phyloP scores from a whole-genome alignment of 2,113 vertebrate genomes.

The Silurus glanis region DNA sequence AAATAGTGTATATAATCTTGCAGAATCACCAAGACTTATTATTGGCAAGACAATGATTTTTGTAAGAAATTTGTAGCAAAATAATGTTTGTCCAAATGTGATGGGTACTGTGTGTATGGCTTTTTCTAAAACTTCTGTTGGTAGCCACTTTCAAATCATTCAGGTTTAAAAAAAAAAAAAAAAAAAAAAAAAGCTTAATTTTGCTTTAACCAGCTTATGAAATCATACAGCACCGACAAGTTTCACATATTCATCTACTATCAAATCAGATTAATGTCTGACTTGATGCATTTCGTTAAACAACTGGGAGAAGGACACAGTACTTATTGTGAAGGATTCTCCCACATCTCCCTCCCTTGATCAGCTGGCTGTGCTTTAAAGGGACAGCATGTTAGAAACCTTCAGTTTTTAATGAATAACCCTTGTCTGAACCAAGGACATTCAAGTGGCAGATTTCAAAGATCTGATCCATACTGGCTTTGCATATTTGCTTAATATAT shows the following conservation, averaged over 20 bases:
- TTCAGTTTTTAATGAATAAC: constrained; percentile 15
- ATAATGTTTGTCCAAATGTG: neutral
- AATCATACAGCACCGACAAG: neutral
- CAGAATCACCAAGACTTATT: neutral
- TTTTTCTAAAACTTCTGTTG: neutral
- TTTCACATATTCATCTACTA: neutral
- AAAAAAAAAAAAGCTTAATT: no score
- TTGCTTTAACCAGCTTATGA: no score
- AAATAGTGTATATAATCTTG: neutral
- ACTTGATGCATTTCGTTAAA: neutral
- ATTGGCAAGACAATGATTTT: neutral
- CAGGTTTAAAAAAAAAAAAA: no score
- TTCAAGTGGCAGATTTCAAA: constrained; percentile 24
- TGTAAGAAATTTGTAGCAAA: neutral
- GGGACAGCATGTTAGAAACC: constrained; percentile 15
- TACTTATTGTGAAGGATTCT: constrained; percentile 21
- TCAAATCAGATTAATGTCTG: neutral
- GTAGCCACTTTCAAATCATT: no score
- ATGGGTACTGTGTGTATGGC: no score
- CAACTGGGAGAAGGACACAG: neutral
- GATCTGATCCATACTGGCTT: constrained; percentile 21
- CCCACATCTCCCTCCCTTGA: constrained; percentile 26
- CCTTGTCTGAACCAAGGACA: neutral
- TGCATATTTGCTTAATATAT: constrained; percentile 4
- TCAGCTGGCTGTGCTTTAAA: constrained; percentile 31